Percentiles rank a stretch among this genome's conserved stretches.
Conservation (phyloP, 2,113 vertebrate species). For the Rhea pennata region DNA sequence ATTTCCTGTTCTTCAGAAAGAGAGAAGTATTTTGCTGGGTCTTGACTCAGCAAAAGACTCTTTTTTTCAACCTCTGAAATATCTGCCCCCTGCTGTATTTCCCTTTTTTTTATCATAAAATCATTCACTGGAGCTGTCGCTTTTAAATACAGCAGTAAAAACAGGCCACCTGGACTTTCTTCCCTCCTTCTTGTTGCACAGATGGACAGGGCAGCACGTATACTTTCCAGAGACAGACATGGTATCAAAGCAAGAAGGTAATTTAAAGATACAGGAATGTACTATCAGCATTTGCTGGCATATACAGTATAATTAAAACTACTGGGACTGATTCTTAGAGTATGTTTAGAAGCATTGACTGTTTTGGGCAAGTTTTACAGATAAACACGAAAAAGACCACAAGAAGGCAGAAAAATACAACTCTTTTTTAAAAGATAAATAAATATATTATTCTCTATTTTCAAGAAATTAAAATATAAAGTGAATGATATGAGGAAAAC, state of each 20-base stretch:
- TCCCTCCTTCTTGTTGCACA: neutral
- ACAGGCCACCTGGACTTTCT: neutral
- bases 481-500: neutral
- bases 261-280: neutral
- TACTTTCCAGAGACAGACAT: neutral
- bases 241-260: neutral
- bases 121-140: neutral
- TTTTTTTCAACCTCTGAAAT: neutral
- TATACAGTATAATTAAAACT: neutral
- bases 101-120: neutral
- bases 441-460: neutral
- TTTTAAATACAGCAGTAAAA: neutral
- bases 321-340: neutral
- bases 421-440: no score
- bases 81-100: neutral
- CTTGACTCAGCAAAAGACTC: no score
- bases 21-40: neutral
- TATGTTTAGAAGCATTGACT: neutral
- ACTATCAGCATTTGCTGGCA: neutral
- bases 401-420: neutral
- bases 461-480: neutral
- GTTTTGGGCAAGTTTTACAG: neutral
- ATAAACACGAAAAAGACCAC: neutral
- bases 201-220: neutral
- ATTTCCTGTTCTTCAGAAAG: neutral